Evolutionary conservation across 1,140 invertebrate species (phyloP).

Genomic region (Meloidogyne floridensis): DNA sequence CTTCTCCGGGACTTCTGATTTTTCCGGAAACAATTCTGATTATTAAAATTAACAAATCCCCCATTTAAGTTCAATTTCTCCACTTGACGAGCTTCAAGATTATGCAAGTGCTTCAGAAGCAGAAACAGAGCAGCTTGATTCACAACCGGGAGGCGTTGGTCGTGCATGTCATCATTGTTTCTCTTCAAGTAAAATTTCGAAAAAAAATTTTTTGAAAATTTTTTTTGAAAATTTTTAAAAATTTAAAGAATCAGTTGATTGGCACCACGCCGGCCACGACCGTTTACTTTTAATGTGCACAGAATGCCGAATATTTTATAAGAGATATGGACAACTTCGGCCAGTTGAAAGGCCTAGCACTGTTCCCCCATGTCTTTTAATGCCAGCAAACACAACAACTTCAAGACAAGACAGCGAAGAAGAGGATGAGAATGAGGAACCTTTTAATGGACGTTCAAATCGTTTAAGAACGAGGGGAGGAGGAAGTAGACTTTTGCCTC

Average conservation of each 20-base stretch:
- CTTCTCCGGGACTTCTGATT: background rate
- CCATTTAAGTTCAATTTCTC: background rate
- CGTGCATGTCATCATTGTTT: constrained; percentile 71
- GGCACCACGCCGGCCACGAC: constrained; percentile 80
- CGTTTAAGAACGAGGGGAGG: constrained; percentile 35
- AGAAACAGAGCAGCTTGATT: constrained; percentile 89
- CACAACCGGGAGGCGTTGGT: constrained; percentile 76
- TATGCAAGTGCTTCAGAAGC: constrained; percentile 73
- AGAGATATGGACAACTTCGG: constrained; percentile 81
- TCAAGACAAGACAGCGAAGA: constrained; percentile 22
- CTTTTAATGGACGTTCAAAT: background rate
- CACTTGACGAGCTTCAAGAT: constrained; percentile 51
- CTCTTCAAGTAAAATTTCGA: constrained; percentile 71
- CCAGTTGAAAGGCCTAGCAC: constrained; percentile 67
- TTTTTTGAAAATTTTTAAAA: background rate
- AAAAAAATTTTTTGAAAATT: background rate
- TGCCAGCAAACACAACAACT: constrained; percentile 4
- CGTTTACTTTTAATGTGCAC: constrained; percentile 74
- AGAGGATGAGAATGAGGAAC: constrained; percentile 41
- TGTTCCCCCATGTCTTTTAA: constrained; percentile 37
- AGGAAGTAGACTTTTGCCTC: constrained; percentile 12
- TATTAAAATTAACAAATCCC: background rate
- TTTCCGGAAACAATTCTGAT: background rate
- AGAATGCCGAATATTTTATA: constrained; percentile 79
- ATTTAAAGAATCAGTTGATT: constrained; percentile 73